Evolutionary conservation across 2,113 vertebrate species (phyloP), one percentile per base, ranked within the genome.

Genomic region (Zosterops lateralis): DNA sequence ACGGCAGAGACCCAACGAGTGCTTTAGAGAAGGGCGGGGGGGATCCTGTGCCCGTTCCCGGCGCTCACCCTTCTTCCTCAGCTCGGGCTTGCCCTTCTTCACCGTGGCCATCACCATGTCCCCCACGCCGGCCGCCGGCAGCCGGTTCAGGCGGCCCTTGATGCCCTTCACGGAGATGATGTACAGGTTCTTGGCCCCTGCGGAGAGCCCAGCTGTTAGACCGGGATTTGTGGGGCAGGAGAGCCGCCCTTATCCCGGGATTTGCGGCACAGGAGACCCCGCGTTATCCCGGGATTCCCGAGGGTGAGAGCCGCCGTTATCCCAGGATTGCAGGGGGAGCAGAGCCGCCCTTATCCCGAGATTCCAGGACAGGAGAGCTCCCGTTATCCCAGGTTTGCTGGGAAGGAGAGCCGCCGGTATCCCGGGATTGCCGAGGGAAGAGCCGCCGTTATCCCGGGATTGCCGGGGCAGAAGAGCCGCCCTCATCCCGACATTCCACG

Each of bases 31-130:
- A 81, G 86, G 76, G 42, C 4, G 12, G 24, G 3, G 20, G 6
- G 0, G 31, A 29, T 4, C 1, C 26, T 18, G 57, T 0, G 11
- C 22, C 16, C 31, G 0, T 17, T 3, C 4, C 32, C 11, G 3
- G 48, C 25, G 2, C 86, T 73, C 86, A 89, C 86, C 86, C 53
- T 89, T 89, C 68, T 89, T 89, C 53, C 86, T 29, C 45, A 89
- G 86, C 86, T 89, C 86, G 2, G 86, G 86, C 45, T 89, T 89
- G 86, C 86, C 86, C 45, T 89, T 89, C 68, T 89, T 89, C 51
- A 89, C 86, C 53, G 86, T 89, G 86, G 86, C 86, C 86, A 89
- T 89, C 51, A 89, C 86, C 86, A 89, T 89, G 86, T 89, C 86
- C 0, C 86, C 86, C 86, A 89, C 86, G 68, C 86, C 86, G 68